Conservation (phyloP, 1,140 invertebrate species). For the Musca vetustissima region DNA sequence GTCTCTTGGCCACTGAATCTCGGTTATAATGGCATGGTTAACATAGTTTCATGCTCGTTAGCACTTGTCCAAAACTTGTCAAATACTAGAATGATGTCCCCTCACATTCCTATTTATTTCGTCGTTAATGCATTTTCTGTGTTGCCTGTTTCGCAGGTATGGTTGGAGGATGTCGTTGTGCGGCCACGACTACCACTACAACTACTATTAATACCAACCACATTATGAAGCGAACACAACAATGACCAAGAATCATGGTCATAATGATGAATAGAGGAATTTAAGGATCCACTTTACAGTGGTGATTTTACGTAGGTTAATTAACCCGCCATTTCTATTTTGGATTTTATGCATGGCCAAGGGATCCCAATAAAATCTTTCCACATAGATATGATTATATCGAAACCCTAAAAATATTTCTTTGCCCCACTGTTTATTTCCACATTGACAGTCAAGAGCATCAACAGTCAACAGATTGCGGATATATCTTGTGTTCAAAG, state of each 20-base stretch:
- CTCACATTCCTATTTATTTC: background rate
- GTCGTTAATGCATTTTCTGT: conserved; percentile 22
- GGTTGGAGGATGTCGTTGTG: background rate
- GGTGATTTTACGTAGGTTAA: too few species aligned
- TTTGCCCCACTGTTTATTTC: too few species aligned
- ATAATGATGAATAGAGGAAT: background rate
- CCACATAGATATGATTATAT: too few species aligned
- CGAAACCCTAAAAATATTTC: too few species aligned
- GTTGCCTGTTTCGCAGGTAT: background rate
- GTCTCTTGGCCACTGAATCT: background rate
- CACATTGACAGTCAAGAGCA: too few species aligned
- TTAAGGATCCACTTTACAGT: too few species aligned
- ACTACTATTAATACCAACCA: background rate
- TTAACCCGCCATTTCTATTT: too few species aligned
- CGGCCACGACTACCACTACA: background rate
- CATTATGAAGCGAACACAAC: background rate
- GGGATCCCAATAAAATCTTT: too few species aligned
- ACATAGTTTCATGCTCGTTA: conserved; percentile 3
- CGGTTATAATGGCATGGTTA: too few species aligned
- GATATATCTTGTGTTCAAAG: too few species aligned
- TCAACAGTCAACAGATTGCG: too few species aligned
- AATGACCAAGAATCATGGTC: background rate
- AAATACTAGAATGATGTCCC: background rate
- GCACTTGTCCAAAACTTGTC: conserved; percentile 20
- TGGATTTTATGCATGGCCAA: too few species aligned